These are phyloP conservation scores for Tapirus indicus DNA, from an alignment of 2,797 vertebrate species.

Conservation along the genomic window DNA sequence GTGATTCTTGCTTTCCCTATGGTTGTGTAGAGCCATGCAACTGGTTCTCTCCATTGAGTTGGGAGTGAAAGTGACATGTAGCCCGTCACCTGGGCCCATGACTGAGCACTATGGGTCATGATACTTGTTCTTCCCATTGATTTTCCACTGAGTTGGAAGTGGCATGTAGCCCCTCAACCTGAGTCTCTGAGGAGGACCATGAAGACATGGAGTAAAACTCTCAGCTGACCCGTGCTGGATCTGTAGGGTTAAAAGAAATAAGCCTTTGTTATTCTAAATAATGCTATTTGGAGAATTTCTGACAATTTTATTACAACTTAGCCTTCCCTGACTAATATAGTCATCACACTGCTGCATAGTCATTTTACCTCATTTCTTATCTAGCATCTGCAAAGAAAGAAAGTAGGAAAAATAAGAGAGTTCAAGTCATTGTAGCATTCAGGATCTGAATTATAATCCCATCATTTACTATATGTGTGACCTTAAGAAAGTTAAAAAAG, in stretches of 20 bases:
- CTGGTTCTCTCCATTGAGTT: background rate
- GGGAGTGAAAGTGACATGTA: background rate
- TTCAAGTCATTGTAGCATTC: background rate
- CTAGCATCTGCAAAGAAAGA: background rate
- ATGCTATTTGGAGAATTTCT: background rate
- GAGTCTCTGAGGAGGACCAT: background rate
- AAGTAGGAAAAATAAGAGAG: background rate
- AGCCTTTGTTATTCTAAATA: background rate
- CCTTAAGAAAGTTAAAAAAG: slow-evolving; percentile 28
- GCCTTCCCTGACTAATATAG: background rate
- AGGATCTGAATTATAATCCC: background rate
- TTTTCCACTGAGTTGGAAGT: background rate
- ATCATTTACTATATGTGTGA: background rate
- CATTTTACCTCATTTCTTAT: background rate
- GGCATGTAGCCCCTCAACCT: background rate
- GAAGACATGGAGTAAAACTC: background rate
- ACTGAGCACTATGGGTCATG: background rate
- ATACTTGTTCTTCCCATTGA: background rate
- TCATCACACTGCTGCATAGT: background rate
- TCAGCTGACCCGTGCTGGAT: background rate
- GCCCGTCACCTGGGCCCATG: background rate
- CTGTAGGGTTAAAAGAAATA: background rate
- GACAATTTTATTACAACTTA: background rate
- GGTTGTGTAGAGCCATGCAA: background rate
- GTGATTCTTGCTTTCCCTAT: background rate